Percentiles rank a stretch among this genome's conserved stretches.
phyloP scores from a whole-genome alignment of 2,113 vertebrate genomes.

The Campylomormyrus tamandua region DNA sequence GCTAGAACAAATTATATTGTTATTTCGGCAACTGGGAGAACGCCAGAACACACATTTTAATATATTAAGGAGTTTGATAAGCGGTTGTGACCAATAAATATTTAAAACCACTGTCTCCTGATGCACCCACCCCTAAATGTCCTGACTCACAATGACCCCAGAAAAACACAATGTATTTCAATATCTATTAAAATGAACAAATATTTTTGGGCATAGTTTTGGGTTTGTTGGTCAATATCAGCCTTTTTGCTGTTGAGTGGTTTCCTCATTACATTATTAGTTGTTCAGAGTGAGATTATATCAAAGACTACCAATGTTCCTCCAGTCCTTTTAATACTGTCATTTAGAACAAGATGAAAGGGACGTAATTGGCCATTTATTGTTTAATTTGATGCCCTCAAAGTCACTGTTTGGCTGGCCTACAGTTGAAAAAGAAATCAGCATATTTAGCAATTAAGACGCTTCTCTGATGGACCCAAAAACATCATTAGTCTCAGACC shows the following conservation, averaged over 20 bases:
- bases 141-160: neutral
- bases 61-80: neutral
- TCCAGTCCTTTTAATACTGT: neutral
- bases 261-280: neutral
- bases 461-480: neutral
- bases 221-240: neutral
- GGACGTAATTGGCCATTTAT: neutral
- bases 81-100: neutral
- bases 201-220: neutral
- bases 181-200: neutral
- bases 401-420: neutral
- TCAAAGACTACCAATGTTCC: neutral
- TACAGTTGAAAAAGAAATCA: neutral
- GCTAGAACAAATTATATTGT: neutral
- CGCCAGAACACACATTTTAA: neutral
- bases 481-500: neutral
- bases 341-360: neutral
- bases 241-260: neutral
- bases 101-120: neutral
- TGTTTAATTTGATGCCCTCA: neutral
- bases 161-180: neutral
- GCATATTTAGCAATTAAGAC: neutral
- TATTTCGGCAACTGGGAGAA: neutral
- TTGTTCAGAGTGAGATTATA: neutral
- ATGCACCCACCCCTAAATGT: neutral